Base-by-base conservation (phyloP, 2,888 invertebrate species). In the Microctonus brassicae region DNA sequence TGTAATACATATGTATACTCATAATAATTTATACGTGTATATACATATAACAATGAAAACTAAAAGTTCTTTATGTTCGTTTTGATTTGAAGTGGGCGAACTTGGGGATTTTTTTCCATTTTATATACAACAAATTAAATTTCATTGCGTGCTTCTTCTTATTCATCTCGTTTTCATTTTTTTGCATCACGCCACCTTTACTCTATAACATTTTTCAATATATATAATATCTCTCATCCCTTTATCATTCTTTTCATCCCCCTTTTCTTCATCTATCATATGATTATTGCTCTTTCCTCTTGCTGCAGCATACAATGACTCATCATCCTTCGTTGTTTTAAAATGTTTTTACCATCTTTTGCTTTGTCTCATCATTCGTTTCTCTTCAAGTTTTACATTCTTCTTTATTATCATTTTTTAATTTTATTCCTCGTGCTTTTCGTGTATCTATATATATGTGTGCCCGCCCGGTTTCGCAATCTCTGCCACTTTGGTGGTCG, bases 401-500 rank as follows among this genome's bases (percentile, higher is more conserved):
- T 13, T 69, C 73, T 69, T 74, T n/a, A n/a, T n/a, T n/a, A n/a
- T n/a, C n/a, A n/a, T n/a, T n/a, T n/a, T n/a, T n/a, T n/a, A n/a
- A n/a, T n/a, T n/a, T n/a, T n/a, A n/a, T 74, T 76, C 63, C 65
- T 76, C 69, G 53, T 69, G 63, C 26, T 39, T 36, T 26, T 55
- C 61, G 13, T 62, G 29, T 55, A 26, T 57, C 36, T 58, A 17
- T 47, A 53, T 60, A 47, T 53, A 20, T 52, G 58, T 62, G 36
- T 72, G 55, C 36, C 69, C 58, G 55, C 36, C 65, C 29, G 64
- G 71, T 61, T 53, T 66, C 47, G 72, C 72, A 73, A 76, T 75
- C 73, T 72, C 75, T 67, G 80, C 81, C 76, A 81, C 82, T 80
- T 77, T 82, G 82, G 82, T 82, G 82, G 82, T 77, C 82, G 77